Base-by-base conservation (phyloP, 2,888 invertebrate species). In the Ferdinandea cuprea region DNA sequence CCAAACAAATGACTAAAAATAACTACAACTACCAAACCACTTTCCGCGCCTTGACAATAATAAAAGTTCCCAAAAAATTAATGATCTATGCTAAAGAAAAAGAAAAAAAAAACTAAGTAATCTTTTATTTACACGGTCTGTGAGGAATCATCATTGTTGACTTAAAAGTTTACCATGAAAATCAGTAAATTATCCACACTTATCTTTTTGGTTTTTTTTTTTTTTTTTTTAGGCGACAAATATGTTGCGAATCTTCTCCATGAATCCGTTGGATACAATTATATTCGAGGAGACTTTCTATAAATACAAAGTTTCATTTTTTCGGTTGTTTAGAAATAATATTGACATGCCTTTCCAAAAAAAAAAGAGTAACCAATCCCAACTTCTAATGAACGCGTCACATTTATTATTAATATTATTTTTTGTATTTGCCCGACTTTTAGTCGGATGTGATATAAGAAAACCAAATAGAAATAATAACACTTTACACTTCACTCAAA, bases 171-270 rank as follows among this genome's bases (percentile, higher is more conserved):
- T 54, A 42, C 42, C 30, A 19, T 7, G 13, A 9, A 52, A 52
- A 40, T 32, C 13, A 30, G 6, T 44, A 56, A 69, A 68, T 56
- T 68, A 68, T 69, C 25, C 56, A 58, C 68, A 68, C 46, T 56
- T 56, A 30, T n/a, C 32, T 28, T 11, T 37, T 37, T 37, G 30
- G 15, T 17, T 46, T 42, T 44, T 9, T 15, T 6, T n/a, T n/a
- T n/a, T n/a, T n/a, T n/a, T n/a, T n/a, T n/a, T n/a, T n/a, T n/a
- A n/a, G n/a, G n/a, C n/a, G n/a, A n/a, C n/a, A n/a, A n/a, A 54
- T 44, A 21, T 44, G 6, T 1, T 28, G 30, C 40, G 7, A 66
- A 25, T 25, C 2, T 17, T 17, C 42, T 9, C 19, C 17, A 8
- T 19, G 9, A 9, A 44, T 19, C 30, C 44, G 30, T 30, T 50